Evolutionary conservation across 1,140 invertebrate genomes (phyloP), one percentile per base, ranked within the genome.

Genomic region (Nasonia longicornis): DNA sequence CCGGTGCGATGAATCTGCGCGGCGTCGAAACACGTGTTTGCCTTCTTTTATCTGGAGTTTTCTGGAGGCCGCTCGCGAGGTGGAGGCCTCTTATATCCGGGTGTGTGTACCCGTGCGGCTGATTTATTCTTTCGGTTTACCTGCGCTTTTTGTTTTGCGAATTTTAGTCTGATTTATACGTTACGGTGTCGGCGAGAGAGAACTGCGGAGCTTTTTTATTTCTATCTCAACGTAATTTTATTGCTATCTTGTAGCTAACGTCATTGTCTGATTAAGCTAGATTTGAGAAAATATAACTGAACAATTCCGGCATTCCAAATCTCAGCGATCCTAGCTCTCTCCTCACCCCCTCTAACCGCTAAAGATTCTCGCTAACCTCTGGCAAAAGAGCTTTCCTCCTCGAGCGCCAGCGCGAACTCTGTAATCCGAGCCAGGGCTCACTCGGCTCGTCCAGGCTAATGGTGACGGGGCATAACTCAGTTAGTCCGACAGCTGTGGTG

Each of bases 401-500:
- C 22, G 10, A 26, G 31, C 64, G n/a, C 22, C 70, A 2, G 16
- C 52, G 52, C 48, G 48, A 52, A 52, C 52, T 58, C 42, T 69
- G 76, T 77, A 70, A 77, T 77, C 64, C 42, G 78, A 79, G 70
- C 52, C 52, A 38, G 74, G 11, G 20, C 4, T 16, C 12, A 52
- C 26, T 79, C 76, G 66, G 26, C 42, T 7, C n/a, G 35, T 66
- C 70, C 70, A 48, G 16, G 70, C 70, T 66, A 73, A 73, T 66
- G 58, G 45, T 73, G 58, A 79, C 52, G 78, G 52, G 29, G 58
- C 78, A 79, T 79, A 79, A 66, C 35, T 79, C 70, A 79, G 35
- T 42, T 64, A 20, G 3, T 1, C 14, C 35, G 58, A 70, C 69
- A 72, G 71, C 35, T 42, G 52, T 16, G 8, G 26, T 45, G 20